Conservation (phyloP, 2,113 vertebrate species). For the Gobius niger region DNA sequence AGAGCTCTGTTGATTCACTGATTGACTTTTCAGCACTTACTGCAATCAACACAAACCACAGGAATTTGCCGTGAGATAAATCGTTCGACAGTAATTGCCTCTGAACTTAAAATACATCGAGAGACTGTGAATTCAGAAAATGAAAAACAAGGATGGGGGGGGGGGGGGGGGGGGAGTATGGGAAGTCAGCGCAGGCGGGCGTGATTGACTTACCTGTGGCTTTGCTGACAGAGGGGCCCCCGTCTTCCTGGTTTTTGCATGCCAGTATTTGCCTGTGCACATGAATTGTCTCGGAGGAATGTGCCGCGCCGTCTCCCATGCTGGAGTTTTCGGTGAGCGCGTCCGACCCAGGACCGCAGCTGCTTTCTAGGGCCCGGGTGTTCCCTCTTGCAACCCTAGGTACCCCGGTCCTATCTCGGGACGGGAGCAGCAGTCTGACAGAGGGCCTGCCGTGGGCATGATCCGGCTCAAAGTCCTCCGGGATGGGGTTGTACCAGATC, state of each 20-base stretch:
- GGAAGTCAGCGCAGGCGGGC: neutral
- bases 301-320: conserved; percentile 42
- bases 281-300: conserved; percentile 74
- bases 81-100: conserved; percentile 19
- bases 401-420: conserved; percentile 39
- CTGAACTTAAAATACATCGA: neutral
- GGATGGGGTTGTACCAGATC: conserved; percentile 99
- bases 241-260: conserved; percentile 80
- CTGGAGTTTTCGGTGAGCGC: conserved; percentile 30
- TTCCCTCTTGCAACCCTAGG: conserved; percentile 52
- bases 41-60: conserved; percentile 35
- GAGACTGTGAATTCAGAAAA: conserved; percentile 7
- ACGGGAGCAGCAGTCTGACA: conserved; percentile 54
- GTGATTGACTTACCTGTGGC: conserved; percentile 75
- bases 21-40: conserved; percentile 24
- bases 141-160: neutral
- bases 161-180: neutral
- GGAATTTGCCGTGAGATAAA: conserved; percentile 27
- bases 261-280: conserved; percentile 75
- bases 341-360: conserved; percentile 39
- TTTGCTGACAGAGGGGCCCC: conserved; percentile 60
- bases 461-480: conserved; percentile 87
- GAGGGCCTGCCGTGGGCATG: conserved; percentile 23
- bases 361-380: conserved; percentile 19
- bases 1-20: conserved; percentile 28